Conservation (phyloP, 2,797 vertebrate species). For the Artibeus jamaicensis region DNA sequence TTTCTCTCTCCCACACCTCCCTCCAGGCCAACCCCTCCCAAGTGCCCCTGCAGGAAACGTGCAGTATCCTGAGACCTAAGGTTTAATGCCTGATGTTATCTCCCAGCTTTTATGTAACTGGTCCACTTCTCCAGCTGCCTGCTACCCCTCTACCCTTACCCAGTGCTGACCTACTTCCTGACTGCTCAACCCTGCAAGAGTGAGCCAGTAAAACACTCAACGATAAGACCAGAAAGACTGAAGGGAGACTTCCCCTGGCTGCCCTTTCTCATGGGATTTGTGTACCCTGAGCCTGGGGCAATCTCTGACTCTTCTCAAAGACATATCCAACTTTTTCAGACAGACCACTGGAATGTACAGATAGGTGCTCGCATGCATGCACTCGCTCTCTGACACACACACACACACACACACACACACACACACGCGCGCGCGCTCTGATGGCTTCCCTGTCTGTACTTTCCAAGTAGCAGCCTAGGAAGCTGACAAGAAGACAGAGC, state of each 20-base stretch:
- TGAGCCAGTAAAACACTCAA: background rate
- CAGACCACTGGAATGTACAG: background rate
- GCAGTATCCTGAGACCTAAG: background rate
- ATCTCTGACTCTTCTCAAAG: background rate
- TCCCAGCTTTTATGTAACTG: background rate
- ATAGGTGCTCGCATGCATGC: no score
- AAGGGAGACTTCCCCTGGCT: background rate
- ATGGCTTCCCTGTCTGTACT: background rate
- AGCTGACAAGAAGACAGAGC: background rate
- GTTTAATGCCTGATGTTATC: background rate
- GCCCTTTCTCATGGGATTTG: background rate
- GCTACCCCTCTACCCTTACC: background rate
- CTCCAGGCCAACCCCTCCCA: background rate
- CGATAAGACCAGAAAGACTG: background rate
- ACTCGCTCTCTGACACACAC: no score
- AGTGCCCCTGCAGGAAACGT: background rate
- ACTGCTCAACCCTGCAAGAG: background rate
- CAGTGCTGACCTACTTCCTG: slow-evolving; percentile 18
- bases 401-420: no score
- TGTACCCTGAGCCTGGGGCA: background rate
- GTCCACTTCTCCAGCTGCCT: background rate
- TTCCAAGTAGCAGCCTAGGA: background rate
- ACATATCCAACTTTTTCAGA: background rate
- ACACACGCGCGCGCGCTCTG: background rate
- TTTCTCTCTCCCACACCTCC: background rate